Evolutionary conservation across 2,797 vertebrate species (phyloP), one percentile per base, ranked within the genome.

Genomic region (Phaenicophaeus curvirostris): DNA sequence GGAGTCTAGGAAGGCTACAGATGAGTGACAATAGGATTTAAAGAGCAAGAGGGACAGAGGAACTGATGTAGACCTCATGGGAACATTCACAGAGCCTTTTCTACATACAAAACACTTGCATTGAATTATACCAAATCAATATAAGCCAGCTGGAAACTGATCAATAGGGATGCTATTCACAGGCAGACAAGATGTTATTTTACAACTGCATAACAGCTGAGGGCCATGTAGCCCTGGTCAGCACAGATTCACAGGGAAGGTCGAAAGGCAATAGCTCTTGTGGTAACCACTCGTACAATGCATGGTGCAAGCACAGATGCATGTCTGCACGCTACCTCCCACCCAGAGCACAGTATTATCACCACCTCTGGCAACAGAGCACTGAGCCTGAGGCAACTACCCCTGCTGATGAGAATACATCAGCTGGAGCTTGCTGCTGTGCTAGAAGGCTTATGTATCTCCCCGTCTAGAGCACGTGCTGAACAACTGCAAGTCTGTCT

Each of bases 11-110:
- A 93, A 90, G 90, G 85, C 77, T 86, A 89, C 94, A 95, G 46
- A 75, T 73, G 80, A 96, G 79, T 93, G 94, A 93, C 93, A 96
- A 90, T 87, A 85, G 83, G 87, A 94, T 96, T 96, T 92, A 90
- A 89, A 94, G 77, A 85, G 67, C 61, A 63, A 76, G 85, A 89
- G 61, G 91, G 55, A 85, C 42, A 92, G 91, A 81, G 71, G 80
- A 94, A 84, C 80, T 71, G 80, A 91, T 93, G 95, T 93, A 95
- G 91, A 74, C 57, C 54, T 89, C 93, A 94, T 96, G 93, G 91
- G 94, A 96, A 91, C 59, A 23, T 74, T 79, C 71, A 73, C 1
- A 0, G 68, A 85, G 86, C 61, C 74, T 87, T 87, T 88, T 74
- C 78, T 90, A 90, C 84, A 92, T 67, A 71, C 71, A 89, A 82